Percentiles rank a stretch among this genome's conserved stretches.
Evolutionary conservation across 2,888 invertebrate genomes (phyloP).

Genomic region (Epirrhoe alternata): DNA sequence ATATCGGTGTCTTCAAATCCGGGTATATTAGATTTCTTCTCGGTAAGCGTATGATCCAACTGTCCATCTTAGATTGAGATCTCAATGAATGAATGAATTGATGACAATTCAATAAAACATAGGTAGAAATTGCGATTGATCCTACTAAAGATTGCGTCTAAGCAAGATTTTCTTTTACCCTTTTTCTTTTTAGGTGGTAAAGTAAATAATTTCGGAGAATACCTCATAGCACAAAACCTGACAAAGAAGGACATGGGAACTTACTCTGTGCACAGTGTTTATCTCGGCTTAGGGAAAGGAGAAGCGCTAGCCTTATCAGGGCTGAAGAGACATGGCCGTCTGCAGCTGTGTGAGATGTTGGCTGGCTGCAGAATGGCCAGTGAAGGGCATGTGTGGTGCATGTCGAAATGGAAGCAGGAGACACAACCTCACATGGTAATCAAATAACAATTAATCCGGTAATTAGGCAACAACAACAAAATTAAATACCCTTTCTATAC

Average conservation of each 20-base stretch:
- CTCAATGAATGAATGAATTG: too few species aligned
- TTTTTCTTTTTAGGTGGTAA: too few species aligned
- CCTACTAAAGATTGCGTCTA: not conserved
- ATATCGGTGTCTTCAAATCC: not conserved
- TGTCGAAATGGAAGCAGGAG: slow-evolving; percentile 61
- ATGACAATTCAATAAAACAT: too few species aligned
- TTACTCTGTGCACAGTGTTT: slow-evolving; percentile 54
- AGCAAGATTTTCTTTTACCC: slow-evolving; percentile 1
- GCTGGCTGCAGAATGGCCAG: slow-evolving; percentile 61
- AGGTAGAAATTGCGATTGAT: too few species aligned
- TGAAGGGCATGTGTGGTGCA: slow-evolving; percentile 57
- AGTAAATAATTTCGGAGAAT: slow-evolving; percentile 63
- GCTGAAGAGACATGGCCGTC: slow-evolving; percentile 61
- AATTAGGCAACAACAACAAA: too few species aligned
- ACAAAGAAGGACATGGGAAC: slow-evolving; percentile 46
- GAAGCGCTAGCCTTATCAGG: slow-evolving; percentile 68
- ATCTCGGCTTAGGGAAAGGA: slow-evolving; percentile 66
- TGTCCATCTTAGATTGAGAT: too few species aligned
- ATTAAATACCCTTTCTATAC: too few species aligned
- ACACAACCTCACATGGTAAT: slow-evolving; percentile 57
- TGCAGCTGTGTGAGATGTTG: slow-evolving; percentile 59
- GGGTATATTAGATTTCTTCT: too few species aligned
- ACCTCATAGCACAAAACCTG: slow-evolving; percentile 59
- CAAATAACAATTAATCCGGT: too few species aligned
- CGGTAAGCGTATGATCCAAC: too few species aligned